Conservation (phyloP, 2,113 vertebrate species). For the Nycticryphes semicollaris region DNA sequence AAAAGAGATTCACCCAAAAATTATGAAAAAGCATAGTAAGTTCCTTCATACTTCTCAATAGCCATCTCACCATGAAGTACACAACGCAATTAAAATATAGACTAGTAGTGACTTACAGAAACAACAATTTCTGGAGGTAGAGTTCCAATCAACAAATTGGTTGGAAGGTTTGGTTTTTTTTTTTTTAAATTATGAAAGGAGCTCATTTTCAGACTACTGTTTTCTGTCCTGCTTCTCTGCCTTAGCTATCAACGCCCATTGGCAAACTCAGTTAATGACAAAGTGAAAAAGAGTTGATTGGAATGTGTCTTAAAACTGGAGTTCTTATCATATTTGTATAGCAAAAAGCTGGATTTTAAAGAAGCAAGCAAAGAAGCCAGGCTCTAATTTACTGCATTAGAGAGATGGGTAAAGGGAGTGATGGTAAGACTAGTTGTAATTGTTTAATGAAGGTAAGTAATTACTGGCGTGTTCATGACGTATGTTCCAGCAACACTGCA, state of each 20-base stretch:
- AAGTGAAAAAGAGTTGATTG: neutral
- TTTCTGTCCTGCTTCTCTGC: neutral
- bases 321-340: neutral
- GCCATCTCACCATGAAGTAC: neutral
- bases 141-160: neutral
- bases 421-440: constrained; percentile 23
- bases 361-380: neutral
- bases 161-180: neutral
- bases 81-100: neutral
- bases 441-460: constrained; percentile 44
- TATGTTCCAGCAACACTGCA: neutral
- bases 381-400: neutral
- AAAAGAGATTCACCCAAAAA: neutral
- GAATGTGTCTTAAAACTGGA: neutral
- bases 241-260: neutral
- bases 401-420: neutral
- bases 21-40: neutral
- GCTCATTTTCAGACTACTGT: neutral
- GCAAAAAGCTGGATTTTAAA: neutral
- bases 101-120: neutral
- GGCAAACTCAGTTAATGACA: neutral
- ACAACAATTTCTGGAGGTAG: neutral
- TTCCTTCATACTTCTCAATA: neutral
- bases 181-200: neutral
- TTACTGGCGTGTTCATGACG: neutral